Evolutionary conservation across 2,888 invertebrate genomes (phyloP).

Genomic region (Clostera curtula): DNA sequence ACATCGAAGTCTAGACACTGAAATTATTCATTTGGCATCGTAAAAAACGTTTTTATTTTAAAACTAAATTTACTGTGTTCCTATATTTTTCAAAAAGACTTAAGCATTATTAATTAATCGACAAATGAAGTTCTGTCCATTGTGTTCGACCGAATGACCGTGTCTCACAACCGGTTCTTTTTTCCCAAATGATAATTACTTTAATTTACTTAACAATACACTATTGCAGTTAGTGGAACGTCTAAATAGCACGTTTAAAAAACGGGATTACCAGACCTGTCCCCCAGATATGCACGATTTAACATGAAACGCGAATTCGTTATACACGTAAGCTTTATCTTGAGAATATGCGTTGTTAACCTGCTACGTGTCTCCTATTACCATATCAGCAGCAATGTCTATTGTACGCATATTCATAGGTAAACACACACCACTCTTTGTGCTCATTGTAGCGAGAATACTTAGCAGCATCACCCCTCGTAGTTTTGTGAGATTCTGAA

Average conservation of each 20-base stretch:
- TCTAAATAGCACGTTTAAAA: constrained; percentile 64
- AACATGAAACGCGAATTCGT: constrained; percentile 72
- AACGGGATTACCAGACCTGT: constrained; percentile 49
- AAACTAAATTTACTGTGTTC: not conserved
- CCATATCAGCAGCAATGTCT: constrained; percentile 61
- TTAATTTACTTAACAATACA: constrained; percentile 61
- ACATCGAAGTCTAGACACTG: too few species aligned
- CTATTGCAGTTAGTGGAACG: constrained; percentile 53
- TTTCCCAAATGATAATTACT: constrained; percentile 41
- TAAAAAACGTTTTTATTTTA: too few species aligned
- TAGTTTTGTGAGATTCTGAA: constrained; percentile 49
- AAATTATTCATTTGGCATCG: too few species aligned
- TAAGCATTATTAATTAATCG: constrained; percentile 20
- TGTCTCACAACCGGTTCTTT: constrained; percentile 26
- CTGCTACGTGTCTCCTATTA: constrained; percentile 63
- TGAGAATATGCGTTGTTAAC: constrained; percentile 63
- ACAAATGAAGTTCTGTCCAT: constrained; percentile 28
- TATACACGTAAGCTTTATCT: constrained; percentile 70
- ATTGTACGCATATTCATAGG: constrained; percentile 69
- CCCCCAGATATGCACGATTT: constrained; percentile 66
- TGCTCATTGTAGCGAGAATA: constrained; percentile 62
- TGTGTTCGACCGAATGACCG: constrained; percentile 23
- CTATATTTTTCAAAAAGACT: not conserved
- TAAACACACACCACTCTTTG: constrained; percentile 71
- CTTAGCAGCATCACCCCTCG: constrained; percentile 70